Conservation (phyloP, 2,113 vertebrate genomes). For the Grallaria varia region DNA sequence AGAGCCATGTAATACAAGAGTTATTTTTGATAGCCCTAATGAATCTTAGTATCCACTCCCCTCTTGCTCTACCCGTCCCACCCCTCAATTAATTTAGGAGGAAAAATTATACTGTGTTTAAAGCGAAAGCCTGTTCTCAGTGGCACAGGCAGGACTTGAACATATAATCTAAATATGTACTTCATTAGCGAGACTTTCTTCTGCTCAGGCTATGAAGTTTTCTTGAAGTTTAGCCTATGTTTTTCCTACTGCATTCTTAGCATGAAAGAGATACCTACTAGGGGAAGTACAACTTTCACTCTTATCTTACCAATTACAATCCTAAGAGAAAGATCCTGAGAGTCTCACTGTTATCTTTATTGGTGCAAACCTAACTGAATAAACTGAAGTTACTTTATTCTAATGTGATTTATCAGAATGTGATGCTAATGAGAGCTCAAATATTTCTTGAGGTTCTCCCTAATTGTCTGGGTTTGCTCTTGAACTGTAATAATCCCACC, state of each 20-base stretch:
- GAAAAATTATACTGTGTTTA: neutral
- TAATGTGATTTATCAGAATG: neutral
- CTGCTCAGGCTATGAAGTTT: neutral
- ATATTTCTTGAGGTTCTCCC: neutral
- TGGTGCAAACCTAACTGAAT: neutral
- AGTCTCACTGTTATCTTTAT: neutral
- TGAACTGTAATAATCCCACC: neutral
- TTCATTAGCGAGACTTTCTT: neutral
- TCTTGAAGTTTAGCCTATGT: neutral
- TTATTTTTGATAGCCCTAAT: neutral
- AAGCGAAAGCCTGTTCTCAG: neutral
- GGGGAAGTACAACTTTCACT: neutral
- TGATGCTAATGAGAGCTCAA: neutral
- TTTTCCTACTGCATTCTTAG: neutral
- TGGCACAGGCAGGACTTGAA: neutral
- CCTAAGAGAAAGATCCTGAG: neutral
- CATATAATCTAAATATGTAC: neutral
- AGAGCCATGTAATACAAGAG: neutral
- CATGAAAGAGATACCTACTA: neutral
- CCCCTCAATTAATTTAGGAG: neutral
- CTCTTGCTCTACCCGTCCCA: fast-evolving
- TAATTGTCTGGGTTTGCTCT: neutral
- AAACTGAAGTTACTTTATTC: neutral
- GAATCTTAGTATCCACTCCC: neutral
- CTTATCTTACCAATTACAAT: neutral